These are phyloP conservation scores for Peucedramus taeniatus DNA, from an alignment of 2,113 vertebrate species.

Conservation along the genomic window DNA sequence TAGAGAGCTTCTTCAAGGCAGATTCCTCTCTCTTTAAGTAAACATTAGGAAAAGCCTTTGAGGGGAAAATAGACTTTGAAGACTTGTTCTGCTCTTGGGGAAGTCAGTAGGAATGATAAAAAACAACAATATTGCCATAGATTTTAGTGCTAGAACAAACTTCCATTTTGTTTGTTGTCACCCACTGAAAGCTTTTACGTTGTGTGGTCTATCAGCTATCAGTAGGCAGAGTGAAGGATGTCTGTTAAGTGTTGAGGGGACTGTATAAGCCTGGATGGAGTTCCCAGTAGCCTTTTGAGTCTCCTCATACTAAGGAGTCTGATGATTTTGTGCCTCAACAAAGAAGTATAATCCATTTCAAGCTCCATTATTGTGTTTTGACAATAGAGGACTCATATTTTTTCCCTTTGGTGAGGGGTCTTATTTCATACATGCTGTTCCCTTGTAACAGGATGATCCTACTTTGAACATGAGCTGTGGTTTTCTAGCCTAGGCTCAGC, in stretches of 20 bases:
- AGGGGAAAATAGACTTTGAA: not conserved
- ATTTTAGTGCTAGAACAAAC: not conserved
- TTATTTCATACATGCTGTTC: not conserved
- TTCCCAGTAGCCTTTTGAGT: not conserved
- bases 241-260: not conserved
- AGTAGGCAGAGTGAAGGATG: not conserved
- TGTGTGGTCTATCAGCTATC: not conserved
- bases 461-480: not conserved
- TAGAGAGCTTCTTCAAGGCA: slow-evolving; percentile 16
- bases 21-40: slow-evolving; percentile 40
- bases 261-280: not conserved
- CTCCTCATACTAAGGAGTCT: too few species aligned
- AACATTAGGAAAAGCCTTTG: slow-evolving; percentile 22
- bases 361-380: not conserved
- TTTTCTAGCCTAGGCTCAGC: not conserved
- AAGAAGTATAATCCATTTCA: not conserved
- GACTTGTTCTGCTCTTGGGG: not conserved
- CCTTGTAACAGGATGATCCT: not conserved
- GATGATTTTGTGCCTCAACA: not conserved
- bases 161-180: not conserved
- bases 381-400: not conserved
- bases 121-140: not conserved
- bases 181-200: not conserved
- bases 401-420: not conserved
- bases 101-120: not conserved